Conservation (phyloP, 2,888 invertebrate genomes). For the Drosophila niveifrons region DNA sequence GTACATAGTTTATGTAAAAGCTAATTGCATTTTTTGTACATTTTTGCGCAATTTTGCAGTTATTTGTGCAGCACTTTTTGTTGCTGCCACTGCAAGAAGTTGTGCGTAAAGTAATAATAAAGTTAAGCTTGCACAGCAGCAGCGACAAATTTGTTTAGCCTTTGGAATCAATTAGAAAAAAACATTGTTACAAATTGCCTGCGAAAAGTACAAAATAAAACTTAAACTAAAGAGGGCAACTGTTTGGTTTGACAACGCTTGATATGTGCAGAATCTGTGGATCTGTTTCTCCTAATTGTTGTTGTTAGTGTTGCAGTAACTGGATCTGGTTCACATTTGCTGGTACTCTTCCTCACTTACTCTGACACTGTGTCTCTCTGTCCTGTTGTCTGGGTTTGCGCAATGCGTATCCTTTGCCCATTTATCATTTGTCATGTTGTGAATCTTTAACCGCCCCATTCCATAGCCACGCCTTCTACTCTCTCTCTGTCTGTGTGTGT, state of each 20-base stretch:
- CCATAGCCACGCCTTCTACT: conserved; percentile 22
- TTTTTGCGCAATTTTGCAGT: background rate
- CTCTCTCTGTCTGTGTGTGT: background rate
- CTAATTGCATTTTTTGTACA: too few relatives aligned
- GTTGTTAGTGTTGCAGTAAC: conserved; percentile 8
- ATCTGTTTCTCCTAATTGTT: conserved; percentile 25
- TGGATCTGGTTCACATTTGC: conserved; percentile 3
- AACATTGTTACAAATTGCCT: conserved; percentile 1
- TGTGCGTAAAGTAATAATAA: conserved; percentile 1
- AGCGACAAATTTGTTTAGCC: background rate
- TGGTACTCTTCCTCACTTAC: background rate
- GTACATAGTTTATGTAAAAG: too few relatives aligned
- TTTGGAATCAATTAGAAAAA: background rate
- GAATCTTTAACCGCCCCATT: conserved; percentile 62
- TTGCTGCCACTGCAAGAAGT: background rate
- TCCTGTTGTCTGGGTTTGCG: conserved; percentile 38
- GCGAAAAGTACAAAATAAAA: background rate
- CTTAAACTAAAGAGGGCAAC: background rate
- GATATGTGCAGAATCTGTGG: conserved; percentile 50
- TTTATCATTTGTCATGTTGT: conserved; percentile 77
- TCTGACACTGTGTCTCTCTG: conserved; percentile 5
- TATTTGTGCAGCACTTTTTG: too few relatives aligned
- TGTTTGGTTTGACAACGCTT: conserved; percentile 39
- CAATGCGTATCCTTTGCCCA: conserved; percentile 72
- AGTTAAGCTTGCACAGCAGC: background rate